Percentiles rank a stretch among this genome's conserved stretches.
phyloP scores from a whole-genome alignment of 2,797 vertebrate species.

The Moxostoma hubbsi region DNA sequence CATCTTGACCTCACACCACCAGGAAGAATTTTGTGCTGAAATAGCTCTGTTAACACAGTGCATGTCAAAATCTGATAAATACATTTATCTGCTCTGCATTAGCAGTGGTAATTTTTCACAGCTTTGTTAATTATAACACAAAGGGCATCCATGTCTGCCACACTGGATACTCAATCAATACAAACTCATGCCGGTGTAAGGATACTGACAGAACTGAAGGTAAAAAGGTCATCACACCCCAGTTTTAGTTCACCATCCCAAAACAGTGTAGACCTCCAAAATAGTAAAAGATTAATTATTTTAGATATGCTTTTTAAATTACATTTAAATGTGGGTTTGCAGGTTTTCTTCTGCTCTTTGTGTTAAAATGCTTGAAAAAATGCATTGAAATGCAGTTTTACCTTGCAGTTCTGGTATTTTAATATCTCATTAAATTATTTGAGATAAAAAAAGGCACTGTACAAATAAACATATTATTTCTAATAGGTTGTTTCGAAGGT shows the following conservation, averaged over 20 bases:
- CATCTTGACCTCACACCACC: conserved; percentile 25
- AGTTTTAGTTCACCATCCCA: conserved; percentile 7
- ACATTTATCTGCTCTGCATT: conserved; percentile 47
- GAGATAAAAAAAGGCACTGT: neutral
- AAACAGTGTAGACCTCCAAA: neutral
- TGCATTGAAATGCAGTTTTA: neutral
- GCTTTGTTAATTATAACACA: conserved; percentile 63
- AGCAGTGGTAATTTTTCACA: conserved; percentile 59
- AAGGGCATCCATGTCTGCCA: conserved; percentile 60
- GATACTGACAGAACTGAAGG: conserved; percentile 44
- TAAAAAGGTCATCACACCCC: conserved; percentile 51
- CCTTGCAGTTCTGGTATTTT: neutral
- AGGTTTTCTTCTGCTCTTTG: neutral
- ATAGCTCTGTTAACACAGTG: conserved; percentile 36
- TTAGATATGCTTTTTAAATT: neutral
- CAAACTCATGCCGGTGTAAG: conserved; percentile 28
- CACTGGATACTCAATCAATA: conserved; percentile 55
- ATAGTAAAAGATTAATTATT: neutral
- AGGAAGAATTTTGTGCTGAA: conserved; percentile 16
- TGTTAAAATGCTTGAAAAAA: neutral
- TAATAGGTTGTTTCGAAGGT: conserved; percentile 25
- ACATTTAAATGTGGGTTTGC: neutral
- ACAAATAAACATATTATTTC: conserved; percentile 11
- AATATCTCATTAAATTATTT: neutral
- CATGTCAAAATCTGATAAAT: conserved; percentile 54